phyloP scores from a whole-genome alignment of 2,888 invertebrate species.

The Nowickia ferox region DNA sequence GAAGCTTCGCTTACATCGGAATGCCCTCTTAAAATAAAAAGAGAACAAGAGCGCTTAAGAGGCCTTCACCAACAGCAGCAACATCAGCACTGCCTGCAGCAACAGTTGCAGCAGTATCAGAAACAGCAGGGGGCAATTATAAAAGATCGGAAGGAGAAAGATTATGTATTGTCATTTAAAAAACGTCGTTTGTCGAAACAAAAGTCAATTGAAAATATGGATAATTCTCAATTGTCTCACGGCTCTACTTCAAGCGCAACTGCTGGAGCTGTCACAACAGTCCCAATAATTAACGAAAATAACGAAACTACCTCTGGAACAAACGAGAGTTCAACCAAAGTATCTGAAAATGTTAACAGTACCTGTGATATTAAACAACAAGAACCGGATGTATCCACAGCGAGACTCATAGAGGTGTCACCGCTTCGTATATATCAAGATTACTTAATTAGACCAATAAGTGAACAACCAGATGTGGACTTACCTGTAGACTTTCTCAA shows the following conservation, averaged over 20 bases:
- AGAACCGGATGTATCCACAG: slow-evolving; percentile 73
- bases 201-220: slow-evolving; percentile 82
- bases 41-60: slow-evolving; percentile 76
- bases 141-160: slow-evolving; percentile 80
- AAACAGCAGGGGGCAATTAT: slow-evolving; percentile 64
- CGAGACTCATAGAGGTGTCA: slow-evolving; percentile 76
- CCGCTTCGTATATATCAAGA: slow-evolving; percentile 80
- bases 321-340: slow-evolving; percentile 64
- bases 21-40: slow-evolving; percentile 79
- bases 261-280: slow-evolving; percentile 44
- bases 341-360: slow-evolving; percentile 62
- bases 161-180: slow-evolving; percentile 81
- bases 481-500: slow-evolving; percentile 80
- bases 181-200: slow-evolving; percentile 82
- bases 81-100: slow-evolving; percentile 61
- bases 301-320: slow-evolving; percentile 69
- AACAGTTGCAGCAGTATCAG: slow-evolving; percentile 30
- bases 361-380: slow-evolving; percentile 71
- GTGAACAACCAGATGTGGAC: slow-evolving; percentile 67
- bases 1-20: slow-evolving; percentile 79
- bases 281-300: slow-evolving; percentile 51
- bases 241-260: slow-evolving; percentile 23
- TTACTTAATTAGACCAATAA: slow-evolving; percentile 79
- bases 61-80: slow-evolving; percentile 72
- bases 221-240: slow-evolving; percentile 67